Percentiles rank a stretch among this genome's conserved stretches.
Evolutionary conservation across 2,797 vertebrate genomes (phyloP).

Genomic region (Falco cherrug): DNA sequence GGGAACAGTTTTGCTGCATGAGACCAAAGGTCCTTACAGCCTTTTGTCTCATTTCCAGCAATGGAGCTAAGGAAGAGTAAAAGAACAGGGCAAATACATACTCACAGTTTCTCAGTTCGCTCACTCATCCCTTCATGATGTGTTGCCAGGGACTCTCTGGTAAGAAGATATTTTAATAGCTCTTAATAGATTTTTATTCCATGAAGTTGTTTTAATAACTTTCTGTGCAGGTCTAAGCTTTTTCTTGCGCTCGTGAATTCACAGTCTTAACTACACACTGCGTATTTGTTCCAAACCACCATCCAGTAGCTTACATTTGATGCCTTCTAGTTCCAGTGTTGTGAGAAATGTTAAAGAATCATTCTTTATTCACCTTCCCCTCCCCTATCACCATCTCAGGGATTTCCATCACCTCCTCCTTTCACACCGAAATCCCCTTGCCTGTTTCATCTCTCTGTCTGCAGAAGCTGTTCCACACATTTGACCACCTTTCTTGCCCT

Average conservation of each 20-base stretch:
- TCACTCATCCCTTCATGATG: not conserved
- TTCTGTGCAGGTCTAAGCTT: not conserved
- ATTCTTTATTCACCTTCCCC: not conserved
- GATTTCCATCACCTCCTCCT: not conserved
- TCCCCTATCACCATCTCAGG: not conserved
- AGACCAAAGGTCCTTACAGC: not conserved
- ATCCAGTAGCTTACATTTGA: not conserved
- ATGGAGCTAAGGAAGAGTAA: not conserved
- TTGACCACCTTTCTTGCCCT: not conserved
- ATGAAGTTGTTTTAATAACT: not conserved
- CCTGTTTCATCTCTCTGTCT: not conserved
- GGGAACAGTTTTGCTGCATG: not conserved
- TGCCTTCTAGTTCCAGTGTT: not conserved
- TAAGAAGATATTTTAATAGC: not conserved
- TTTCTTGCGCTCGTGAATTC: not conserved
- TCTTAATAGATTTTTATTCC: not conserved
- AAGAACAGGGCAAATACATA: not conserved
- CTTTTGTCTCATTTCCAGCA: not conserved
- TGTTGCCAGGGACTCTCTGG: not conserved
- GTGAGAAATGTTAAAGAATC: not conserved
- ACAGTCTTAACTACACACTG: not conserved
- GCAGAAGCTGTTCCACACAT: not conserved
- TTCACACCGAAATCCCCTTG: not conserved
- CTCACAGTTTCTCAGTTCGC: not conserved
- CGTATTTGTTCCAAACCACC: not conserved